These are phyloP conservation scores for Rhinoraja longicauda DNA, from an alignment of 2,797 vertebrate species.

Conservation along the genomic window DNA sequence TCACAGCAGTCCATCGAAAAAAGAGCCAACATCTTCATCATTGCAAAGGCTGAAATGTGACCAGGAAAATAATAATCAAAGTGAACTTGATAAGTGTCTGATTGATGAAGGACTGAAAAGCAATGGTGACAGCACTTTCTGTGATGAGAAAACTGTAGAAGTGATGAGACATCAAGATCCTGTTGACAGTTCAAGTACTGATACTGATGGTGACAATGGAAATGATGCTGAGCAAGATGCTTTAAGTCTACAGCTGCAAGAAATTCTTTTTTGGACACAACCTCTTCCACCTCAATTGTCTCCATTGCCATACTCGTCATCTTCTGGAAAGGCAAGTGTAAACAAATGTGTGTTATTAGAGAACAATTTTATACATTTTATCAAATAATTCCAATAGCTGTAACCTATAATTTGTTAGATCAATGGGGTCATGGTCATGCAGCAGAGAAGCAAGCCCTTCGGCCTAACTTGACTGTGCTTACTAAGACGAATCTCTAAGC, in stretches of 20 bases:
- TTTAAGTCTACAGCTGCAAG: constrained; percentile 51
- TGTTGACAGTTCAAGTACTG: constrained; percentile 39
- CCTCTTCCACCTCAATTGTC: constrained; percentile 76
- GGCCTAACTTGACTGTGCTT: too few relatives aligned
- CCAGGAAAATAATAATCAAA: constrained; percentile 40
- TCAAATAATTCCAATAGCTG: background rate
- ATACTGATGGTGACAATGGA: constrained; percentile 24
- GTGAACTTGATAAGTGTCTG: constrained; percentile 33
- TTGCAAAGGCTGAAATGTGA: constrained; percentile 40
- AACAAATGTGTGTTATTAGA: background rate
- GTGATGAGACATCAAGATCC: constrained; percentile 17
- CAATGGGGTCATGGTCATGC: background rate
- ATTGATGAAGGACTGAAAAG: constrained; percentile 19
- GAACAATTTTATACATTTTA: background rate
- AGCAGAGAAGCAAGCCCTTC: too few relatives aligned
- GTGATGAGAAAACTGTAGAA: constrained; percentile 40
- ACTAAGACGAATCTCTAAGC: too few relatives aligned
- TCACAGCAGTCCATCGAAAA: constrained; percentile 40
- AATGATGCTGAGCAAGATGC: constrained; percentile 40
- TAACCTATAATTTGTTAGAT: background rate
- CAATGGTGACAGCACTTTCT: background rate
- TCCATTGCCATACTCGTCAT: constrained; percentile 60
- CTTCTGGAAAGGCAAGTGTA: constrained; percentile 51
- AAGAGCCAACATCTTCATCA: constrained; percentile 41
- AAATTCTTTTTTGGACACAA: constrained; percentile 67